Evolutionary conservation across 2,113 vertebrate species (phyloP).

Genomic region (Columbina picui): DNA sequence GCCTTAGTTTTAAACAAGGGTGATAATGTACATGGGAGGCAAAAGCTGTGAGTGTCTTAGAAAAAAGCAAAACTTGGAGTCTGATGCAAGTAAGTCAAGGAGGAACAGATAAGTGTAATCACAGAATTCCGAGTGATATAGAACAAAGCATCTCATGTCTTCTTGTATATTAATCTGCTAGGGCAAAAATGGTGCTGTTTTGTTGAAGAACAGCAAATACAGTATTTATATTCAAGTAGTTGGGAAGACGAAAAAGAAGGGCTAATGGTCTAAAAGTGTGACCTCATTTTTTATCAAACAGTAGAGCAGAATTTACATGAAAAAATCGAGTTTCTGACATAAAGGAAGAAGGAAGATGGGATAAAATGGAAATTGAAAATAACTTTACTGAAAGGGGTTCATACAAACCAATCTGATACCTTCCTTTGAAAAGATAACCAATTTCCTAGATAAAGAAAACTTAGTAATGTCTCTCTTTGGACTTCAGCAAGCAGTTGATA

Average conservation of each 20-base stretch:
- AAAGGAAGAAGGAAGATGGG: not conserved
- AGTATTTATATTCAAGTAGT: not conserved
- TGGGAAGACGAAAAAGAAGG: not conserved
- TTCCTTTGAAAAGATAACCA: constrained; percentile 27
- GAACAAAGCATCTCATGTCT: not conserved
- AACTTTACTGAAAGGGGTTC: constrained; percentile 10
- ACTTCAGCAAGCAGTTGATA: constrained; percentile 20
- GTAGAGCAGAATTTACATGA: not conserved
- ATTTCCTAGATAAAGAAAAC: constrained; percentile 22
- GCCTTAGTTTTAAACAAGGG: not conserved
- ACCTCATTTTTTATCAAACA: constrained; percentile 11
- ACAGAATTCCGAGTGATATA: not conserved
- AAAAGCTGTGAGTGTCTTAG: not conserved
- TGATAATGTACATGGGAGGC: not conserved
- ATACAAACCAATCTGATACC: not conserved
- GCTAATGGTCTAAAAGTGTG: not conserved
- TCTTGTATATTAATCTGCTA: not conserved
- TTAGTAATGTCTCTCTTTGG: constrained; percentile 16
- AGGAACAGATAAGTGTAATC: not conserved
- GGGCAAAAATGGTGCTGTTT: not conserved
- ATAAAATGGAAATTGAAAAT: constrained; percentile 33
- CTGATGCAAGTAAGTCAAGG: not conserved
- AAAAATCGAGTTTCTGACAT: constrained; percentile 1
- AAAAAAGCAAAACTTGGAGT: not conserved
- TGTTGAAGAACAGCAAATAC: not conserved